A percentile compares a stretch with the other conserved stretches of the same genome.
phyloP scores from a whole-genome alignment of 2,888 invertebrate genomes.

The Diplolepis rosae region DNA sequence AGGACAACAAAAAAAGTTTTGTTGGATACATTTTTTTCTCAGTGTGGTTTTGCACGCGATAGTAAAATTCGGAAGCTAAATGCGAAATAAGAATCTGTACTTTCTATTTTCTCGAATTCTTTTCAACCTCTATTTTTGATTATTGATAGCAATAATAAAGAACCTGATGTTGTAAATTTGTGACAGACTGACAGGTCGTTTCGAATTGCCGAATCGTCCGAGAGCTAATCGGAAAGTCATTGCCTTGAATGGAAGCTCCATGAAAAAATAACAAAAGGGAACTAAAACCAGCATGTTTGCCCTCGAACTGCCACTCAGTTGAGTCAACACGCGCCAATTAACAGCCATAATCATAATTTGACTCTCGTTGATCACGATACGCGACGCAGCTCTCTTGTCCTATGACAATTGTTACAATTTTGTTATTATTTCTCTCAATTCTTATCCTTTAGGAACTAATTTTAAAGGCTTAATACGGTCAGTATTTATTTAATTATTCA shows the following conservation, averaged over 20 bases:
- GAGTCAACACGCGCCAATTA: conserved; percentile 52
- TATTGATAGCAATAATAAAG: conserved; percentile 1
- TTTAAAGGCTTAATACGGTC: too few species aligned
- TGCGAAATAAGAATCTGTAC: neutral
- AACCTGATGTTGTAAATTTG: neutral
- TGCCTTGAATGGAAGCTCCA: conserved; percentile 25
- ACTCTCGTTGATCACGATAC: conserved; percentile 44
- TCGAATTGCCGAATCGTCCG: conserved; percentile 19
- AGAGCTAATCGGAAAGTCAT: conserved; percentile 29
- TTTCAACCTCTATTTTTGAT: neutral
- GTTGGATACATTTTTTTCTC: too few species aligned
- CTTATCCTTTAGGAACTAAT: neutral
- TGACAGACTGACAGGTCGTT: conserved; percentile 2
- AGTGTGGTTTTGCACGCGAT: too few species aligned
- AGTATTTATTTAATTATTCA: too few species aligned
- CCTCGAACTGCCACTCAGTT: conserved; percentile 48
- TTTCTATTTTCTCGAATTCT: neutral
- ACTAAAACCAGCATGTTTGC: conserved; percentile 50
- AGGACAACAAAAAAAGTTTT: too few species aligned
- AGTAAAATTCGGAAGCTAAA: neutral
- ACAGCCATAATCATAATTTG: conserved; percentile 53
- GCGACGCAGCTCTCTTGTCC: neutral
- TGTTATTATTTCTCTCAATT: neutral
- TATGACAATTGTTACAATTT: neutral
- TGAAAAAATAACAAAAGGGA: conserved; percentile 50